phyloP scores from a whole-genome alignment of 2,888 invertebrate genomes.

The Callosobruchus maculatus region DNA sequence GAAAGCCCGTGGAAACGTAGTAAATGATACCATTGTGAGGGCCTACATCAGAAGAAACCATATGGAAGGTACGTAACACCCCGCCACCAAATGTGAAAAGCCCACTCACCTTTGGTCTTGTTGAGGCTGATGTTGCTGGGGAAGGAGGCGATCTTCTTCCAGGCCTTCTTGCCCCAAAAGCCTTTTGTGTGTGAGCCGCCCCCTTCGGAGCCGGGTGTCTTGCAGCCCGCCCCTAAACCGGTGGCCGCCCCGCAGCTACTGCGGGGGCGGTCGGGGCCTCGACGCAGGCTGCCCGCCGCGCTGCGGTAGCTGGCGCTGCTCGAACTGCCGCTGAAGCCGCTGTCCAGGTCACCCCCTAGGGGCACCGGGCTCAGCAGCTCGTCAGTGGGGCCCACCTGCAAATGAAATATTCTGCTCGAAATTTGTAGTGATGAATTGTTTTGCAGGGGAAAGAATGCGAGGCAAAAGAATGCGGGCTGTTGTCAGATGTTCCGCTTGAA shows the following conservation, averaged over 20 bases:
- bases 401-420: not conserved
- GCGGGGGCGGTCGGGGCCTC: conserved; percentile 43
- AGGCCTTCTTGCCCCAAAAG: conserved; percentile 74
- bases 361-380: conserved; percentile 68
- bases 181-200: conserved; percentile 43
- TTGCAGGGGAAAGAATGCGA: no score
- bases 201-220: conserved; percentile 8
- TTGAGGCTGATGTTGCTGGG: conserved; percentile 68
- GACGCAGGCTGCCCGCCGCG: conserved; percentile 62
- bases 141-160: conserved; percentile 74
- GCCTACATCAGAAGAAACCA: no score
- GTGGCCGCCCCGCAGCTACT: conserved; percentile 30
- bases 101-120: conserved; percentile 60
- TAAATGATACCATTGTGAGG: no score
- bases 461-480: no score
- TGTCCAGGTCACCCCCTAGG: conserved; percentile 62
- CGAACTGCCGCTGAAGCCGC: conserved; percentile 80
- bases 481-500: no score
- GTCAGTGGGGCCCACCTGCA: conserved; percentile 62
- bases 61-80: not conserved
- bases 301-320: conserved; percentile 71
- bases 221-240: conserved; percentile 7
- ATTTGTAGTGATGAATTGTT: no score
- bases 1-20: no score
- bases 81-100: not conserved